These are phyloP conservation scores for Trachelus iudaicus DNA, from an alignment of 2,888 invertebrate genomes.

Conservation along the genomic window DNA sequence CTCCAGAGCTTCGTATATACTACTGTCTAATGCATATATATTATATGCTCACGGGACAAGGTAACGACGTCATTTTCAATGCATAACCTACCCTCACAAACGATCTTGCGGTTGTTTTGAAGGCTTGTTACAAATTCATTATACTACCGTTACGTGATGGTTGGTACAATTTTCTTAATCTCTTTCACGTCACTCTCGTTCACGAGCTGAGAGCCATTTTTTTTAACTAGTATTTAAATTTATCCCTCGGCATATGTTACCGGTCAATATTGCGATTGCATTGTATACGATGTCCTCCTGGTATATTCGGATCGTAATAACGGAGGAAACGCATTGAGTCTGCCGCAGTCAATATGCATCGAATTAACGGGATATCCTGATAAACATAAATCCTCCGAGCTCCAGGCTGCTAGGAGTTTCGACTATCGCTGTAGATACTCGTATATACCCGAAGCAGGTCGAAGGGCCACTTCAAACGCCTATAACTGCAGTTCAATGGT, in stretches of 20 bases:
- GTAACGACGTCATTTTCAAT: slow-evolving; percentile 2
- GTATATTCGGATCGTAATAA: neutral
- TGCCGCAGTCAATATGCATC: neutral
- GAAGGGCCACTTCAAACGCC: neutral
- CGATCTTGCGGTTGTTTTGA: neutral
- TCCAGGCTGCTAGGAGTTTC: slow-evolving; percentile 1
- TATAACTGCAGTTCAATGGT: neutral
- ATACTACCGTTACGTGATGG: neutral
- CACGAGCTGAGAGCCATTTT: neutral
- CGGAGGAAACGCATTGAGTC: neutral
- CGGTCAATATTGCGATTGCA: neutral
- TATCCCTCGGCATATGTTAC: neutral
- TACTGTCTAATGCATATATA: neutral
- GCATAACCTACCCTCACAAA: neutral
- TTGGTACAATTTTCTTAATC: neutral
- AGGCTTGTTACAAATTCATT: neutral
- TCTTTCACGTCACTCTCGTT: neutral
- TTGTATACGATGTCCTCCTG: neutral
- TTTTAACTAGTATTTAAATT: neutral
- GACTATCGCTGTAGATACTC: neutral
- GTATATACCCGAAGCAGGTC: neutral
- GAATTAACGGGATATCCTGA: neutral
- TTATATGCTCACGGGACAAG: neutral
- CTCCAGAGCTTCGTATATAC: neutral
- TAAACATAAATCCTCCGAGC: neutral